Base-by-base conservation (phyloP, 2,113 vertebrate species). In the Malurus alboscapulatus region DNA sequence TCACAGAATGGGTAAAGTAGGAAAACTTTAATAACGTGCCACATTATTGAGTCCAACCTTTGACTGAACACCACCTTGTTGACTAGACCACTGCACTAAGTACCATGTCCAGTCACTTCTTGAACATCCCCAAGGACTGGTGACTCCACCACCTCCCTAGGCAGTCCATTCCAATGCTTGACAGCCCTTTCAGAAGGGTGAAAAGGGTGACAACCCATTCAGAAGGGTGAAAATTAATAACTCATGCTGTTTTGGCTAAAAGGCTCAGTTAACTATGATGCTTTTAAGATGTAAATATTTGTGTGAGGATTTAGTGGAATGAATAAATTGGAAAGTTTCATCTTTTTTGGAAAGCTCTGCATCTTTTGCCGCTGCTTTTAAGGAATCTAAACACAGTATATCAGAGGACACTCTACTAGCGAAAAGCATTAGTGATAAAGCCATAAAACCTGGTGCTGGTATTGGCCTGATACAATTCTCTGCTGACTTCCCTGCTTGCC, bases 261-360 rank as follows among this genome's bases (percentile, higher is more conserved):
- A 40, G 0, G 3, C 14, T 54, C 7, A 54, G 54, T 62, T 58
- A 84, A 66, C 29, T 29, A 40, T 1, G 0, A 24, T 11, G 19
- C 30, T 55, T 65, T 85, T 32, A 61, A 53, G 19, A 5, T 50
- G 20, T 15, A 75, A 47, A 17, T 12, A 48, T n/a, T n/a, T 72
- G 14, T 50, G 15, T 15, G 2, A 91, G 6, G 20, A 84, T 65
- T 50, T 63, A 68, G 20, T 29, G 34, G 14, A 79, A 74, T 29
- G 10, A 77, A 69, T 14, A 11, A 87, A 82, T 75, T 4, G 0
- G 12, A 30, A 93, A 27, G 5, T 47, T 78, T 54, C 19, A 50
- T 26, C 12, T 24, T 0, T 38, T 66, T 62, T 14, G 30, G 34
- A 89, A 58, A 44, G 22, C 66, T 34, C 5, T 16, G 9, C 6